Conservation (phyloP, 2,888 invertebrate genomes). For the Rhyacophila evoluta region DNA sequence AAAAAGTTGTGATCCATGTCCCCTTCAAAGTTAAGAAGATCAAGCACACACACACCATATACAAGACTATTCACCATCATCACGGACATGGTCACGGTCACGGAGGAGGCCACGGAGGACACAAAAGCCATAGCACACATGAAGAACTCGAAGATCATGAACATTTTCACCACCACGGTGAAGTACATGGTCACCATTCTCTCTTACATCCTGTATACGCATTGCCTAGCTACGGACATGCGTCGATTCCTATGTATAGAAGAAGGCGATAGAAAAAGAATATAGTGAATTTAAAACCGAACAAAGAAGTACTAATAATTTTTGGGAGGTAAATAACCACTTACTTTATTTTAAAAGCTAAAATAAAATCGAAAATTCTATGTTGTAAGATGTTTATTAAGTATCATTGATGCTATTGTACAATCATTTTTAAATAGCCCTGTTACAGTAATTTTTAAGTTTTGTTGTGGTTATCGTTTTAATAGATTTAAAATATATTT, state of each 20-base stretch:
- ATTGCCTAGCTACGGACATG: neutral
- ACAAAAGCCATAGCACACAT: slow-evolving; percentile 55
- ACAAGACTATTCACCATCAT: slow-evolving; percentile 75
- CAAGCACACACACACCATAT: slow-evolving; percentile 79
- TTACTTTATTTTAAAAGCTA: too few species aligned
- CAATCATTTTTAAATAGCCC: too few species aligned
- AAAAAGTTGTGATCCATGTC: slow-evolving; percentile 77
- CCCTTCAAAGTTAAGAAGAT: slow-evolving; percentile 77
- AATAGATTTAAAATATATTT: too few species aligned
- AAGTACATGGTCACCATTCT: slow-evolving; percentile 60
- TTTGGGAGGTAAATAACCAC: too few species aligned
- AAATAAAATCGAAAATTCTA: too few species aligned
- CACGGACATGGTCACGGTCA: slow-evolving; percentile 59
- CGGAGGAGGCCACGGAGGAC: too few species aligned
- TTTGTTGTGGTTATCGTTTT: too few species aligned
- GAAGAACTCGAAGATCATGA: slow-evolving; percentile 65
- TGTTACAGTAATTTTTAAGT: too few species aligned
- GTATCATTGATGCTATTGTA: too few species aligned
- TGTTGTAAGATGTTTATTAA: too few species aligned
- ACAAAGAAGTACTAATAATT: too few species aligned
- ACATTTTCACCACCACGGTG: slow-evolving; percentile 65
- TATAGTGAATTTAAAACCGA: too few species aligned
- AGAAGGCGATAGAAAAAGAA: neutral
- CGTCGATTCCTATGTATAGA: neutral
- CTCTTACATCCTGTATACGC: slow-evolving; percentile 53